phyloP scores from a whole-genome alignment of 2,797 vertebrate species.

The Prunella strophiata region DNA sequence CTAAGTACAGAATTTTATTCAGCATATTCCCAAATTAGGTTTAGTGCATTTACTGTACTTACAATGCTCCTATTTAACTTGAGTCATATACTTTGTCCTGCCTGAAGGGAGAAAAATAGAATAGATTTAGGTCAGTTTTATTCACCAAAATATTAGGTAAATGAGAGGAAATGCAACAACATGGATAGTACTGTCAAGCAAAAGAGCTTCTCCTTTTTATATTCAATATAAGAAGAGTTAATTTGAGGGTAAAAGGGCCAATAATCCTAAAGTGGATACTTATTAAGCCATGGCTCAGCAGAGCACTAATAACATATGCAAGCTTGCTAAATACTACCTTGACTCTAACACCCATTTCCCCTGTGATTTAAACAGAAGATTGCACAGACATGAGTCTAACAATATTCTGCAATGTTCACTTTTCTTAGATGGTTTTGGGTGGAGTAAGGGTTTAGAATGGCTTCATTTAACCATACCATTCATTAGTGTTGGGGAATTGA shows the following conservation, averaged over 20 bases:
- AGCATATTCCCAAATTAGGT: neutral
- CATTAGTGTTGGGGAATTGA: neutral
- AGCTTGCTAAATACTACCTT: neutral
- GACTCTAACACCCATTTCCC: neutral
- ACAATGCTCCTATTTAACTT: neutral
- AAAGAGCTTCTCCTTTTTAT: neutral
- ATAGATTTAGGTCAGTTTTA: neutral
- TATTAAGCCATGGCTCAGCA: neutral
- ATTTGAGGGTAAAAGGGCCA: slow-evolving; percentile 4
- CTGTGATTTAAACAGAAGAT: neutral
- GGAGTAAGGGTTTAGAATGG: neutral
- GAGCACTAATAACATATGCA: slow-evolving; percentile 6
- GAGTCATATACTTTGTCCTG: neutral
- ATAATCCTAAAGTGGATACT: neutral
- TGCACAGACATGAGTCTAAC: neutral
- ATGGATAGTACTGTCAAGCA: neutral
- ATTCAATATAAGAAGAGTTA: neutral
- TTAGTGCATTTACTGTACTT: neutral
- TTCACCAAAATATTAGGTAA: neutral
- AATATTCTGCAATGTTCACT: neutral
- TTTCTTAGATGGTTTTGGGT: neutral
- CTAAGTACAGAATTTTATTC: neutral
- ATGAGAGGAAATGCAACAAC: neutral
- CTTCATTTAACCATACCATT: neutral
- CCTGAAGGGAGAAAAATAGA: neutral